These are phyloP conservation scores for Coelogynopora nodosa DNA, from an alignment of 2,888 invertebrate species.

Conservation along the genomic window DNA sequence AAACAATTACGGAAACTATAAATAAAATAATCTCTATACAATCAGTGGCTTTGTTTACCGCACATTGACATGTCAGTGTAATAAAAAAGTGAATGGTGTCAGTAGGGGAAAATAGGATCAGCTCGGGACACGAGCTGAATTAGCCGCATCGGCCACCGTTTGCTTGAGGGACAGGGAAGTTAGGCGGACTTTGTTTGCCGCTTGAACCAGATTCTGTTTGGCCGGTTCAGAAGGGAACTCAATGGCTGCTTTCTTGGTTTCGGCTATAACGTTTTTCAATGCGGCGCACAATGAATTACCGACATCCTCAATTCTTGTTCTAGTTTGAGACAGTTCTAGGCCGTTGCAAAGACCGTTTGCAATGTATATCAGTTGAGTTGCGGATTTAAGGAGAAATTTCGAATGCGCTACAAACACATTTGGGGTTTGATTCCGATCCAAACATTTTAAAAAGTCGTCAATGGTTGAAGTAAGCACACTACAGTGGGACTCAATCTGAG, in stretches of 20 bases:
- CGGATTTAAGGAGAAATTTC: neutral
- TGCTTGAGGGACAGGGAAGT: neutral
- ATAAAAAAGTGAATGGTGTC: too few species aligned
- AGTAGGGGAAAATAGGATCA: too few species aligned
- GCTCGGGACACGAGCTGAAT: too few species aligned
- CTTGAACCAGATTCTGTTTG: neutral
- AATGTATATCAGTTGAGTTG: constrained; percentile 9
- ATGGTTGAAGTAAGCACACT: neutral
- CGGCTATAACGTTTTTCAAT: neutral
- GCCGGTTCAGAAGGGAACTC: neutral
- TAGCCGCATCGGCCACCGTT: neutral
- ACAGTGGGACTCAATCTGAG: constrained; percentile 25
- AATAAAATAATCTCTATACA: neutral
- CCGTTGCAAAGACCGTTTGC: neutral
- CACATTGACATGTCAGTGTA: too few species aligned
- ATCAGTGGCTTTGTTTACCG: too few species aligned
- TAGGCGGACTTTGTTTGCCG: neutral
- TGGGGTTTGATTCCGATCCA: neutral
- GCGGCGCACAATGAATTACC: neutral
- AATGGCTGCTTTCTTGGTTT: neutral
- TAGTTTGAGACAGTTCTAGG: neutral
- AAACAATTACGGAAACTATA: neutral
- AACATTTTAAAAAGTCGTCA: neutral
- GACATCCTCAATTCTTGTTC: neutral
- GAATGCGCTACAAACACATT: constrained; percentile 27